Evolutionary conservation across 1,140 invertebrate genomes (phyloP).

Genomic region (Mya arenaria): DNA sequence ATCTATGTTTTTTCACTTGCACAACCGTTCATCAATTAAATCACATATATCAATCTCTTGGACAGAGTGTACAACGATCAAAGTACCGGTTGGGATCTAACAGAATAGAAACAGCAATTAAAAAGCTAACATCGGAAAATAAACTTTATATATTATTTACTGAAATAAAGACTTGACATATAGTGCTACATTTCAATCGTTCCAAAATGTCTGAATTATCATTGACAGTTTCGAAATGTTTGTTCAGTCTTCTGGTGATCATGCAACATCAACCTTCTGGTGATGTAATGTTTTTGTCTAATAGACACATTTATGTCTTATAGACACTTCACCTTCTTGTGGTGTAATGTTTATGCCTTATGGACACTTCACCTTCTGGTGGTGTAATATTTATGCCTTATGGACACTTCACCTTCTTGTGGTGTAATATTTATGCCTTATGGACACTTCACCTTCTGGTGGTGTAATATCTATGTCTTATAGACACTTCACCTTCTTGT

Average conservation of each 20-base stretch:
- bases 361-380: no score
- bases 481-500: no score
- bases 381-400: no score
- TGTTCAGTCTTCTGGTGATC: background rate
- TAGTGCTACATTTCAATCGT: constrained; percentile 8
- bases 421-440: no score
- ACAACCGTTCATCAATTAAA: constrained; percentile 5
- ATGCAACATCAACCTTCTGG: constrained; percentile 22
- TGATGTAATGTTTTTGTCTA: constrained; percentile 71
- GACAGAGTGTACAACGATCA: background rate
- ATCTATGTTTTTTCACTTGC: constrained; percentile 30
- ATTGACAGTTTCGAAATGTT: constrained; percentile 41
- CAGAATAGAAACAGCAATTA: background rate
- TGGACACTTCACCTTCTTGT: no score
- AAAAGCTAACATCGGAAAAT: constrained; percentile 20
- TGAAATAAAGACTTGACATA: constrained; percentile 24
- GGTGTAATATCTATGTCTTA: no score
- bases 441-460: no score
- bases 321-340: constrained; percentile 66
- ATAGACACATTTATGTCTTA: constrained; percentile 71
- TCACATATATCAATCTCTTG: constrained; percentile 13
- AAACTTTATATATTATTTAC: background rate
- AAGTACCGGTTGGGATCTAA: constrained; percentile 5
- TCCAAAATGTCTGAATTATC: constrained; percentile 34
- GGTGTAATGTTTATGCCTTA: constrained; percentile 65